A percentile compares a stretch with the other conserved stretches of the same genome.
phyloP scores from a whole-genome alignment of 1,140 invertebrate genomes.

The Argopecten irradians region DNA sequence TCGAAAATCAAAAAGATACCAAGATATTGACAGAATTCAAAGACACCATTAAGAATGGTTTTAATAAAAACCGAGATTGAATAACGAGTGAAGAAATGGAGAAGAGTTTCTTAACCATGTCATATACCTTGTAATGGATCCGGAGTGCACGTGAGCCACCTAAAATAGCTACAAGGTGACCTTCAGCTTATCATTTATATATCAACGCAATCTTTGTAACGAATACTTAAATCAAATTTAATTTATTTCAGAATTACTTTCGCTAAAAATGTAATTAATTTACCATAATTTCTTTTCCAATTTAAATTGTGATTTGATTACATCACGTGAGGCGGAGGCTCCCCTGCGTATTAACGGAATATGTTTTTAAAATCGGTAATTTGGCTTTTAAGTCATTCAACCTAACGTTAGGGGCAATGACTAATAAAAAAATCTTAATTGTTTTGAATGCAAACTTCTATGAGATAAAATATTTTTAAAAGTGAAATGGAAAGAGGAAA shows the following conservation, averaged over 20 bases:
- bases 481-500: neutral
- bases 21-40: no score
- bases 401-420: neutral
- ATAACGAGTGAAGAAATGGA: no score
- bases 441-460: neutral
- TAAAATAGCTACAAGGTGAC: neutral
- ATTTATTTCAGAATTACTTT: neutral
- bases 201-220: neutral
- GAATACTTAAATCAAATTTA: constrained; percentile 2
- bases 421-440: neutral
- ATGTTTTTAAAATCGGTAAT: neutral
- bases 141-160: neutral
- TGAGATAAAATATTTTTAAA: neutral
- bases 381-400: neutral
- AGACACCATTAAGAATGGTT: no score
- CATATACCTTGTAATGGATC: no score
- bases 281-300: constrained; percentile 18
- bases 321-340: neutral
- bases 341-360: neutral
- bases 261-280: constrained; percentile 11
- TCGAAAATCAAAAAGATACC: no score
- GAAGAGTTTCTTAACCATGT: neutral
- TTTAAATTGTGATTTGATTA: constrained; percentile 19
- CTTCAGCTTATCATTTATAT: neutral
- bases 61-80: no score